These are phyloP conservation scores for Sander vitreus DNA, from an alignment of 2,113 vertebrate genomes.

Conservation along the genomic window DNA sequence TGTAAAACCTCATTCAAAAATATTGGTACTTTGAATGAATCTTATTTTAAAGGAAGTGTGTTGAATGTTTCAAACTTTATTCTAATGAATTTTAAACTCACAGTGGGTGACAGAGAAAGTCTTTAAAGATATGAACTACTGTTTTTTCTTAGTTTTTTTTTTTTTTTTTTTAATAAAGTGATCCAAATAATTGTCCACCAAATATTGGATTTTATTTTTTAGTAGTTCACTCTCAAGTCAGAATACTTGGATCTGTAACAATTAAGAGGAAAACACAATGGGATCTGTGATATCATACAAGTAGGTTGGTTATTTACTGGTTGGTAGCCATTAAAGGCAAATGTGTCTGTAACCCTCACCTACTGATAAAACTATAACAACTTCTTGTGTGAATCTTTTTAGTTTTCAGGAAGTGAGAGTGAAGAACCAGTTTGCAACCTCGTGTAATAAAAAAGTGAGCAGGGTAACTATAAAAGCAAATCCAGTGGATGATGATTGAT, in stretches of 20 bases:
- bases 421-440: neutral
- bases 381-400: too few species aligned
- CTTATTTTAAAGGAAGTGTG: neutral
- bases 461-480: too few species aligned
- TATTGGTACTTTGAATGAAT: neutral
- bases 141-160: neutral
- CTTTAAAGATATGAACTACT: neutral
- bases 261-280: neutral
- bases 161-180: neutral
- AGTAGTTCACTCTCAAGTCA: neutral
- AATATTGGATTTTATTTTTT: neutral
- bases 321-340: neutral
- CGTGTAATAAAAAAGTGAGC: neutral
- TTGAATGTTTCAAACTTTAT: neutral
- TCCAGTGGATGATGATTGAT: too few species aligned
- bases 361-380: too few species aligned
- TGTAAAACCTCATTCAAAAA: slow-evolving; percentile 11
- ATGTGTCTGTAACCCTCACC: neutral
- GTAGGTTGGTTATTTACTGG: neutral
- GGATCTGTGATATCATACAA: neutral
- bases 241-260: neutral
- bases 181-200: neutral
- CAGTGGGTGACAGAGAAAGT: neutral
- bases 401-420: neutral
- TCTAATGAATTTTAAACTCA: neutral